phyloP scores from a whole-genome alignment of 2,113 vertebrate genomes.

The Calonectris borealis region DNA sequence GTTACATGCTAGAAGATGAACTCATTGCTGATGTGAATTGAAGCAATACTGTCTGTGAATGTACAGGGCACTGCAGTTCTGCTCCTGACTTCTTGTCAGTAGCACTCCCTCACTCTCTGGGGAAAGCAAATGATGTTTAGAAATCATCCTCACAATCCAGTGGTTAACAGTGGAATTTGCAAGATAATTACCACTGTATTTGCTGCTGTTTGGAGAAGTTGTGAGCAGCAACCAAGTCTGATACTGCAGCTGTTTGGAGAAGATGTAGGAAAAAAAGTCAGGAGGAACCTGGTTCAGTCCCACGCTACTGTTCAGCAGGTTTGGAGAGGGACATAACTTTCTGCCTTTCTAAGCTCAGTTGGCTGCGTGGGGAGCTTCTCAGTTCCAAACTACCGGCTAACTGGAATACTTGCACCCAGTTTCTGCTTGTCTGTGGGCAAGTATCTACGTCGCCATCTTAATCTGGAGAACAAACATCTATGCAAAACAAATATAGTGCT shows the following conservation, averaged over 20 bases:
- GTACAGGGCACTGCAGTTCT: background rate
- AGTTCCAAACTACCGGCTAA: background rate
- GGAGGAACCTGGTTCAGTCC: background rate
- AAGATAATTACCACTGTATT: background rate
- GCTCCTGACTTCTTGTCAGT: background rate
- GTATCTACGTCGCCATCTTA: background rate
- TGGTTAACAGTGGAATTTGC: background rate
- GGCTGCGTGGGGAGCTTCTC: background rate
- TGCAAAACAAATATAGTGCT: background rate
- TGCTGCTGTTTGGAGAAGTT: background rate
- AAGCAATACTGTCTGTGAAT: background rate
- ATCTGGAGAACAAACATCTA: background rate
- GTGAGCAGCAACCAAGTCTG: background rate
- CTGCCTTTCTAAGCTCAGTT: background rate
- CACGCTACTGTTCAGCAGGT: rapidly evolving
- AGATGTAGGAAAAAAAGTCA: background rate
- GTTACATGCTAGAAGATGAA: background rate
- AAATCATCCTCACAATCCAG: background rate
- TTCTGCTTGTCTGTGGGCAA: background rate
- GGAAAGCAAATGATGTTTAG: background rate
- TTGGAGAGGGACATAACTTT: background rate
- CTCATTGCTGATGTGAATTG: background rate
- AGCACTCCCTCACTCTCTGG: background rate
- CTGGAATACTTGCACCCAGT: background rate
- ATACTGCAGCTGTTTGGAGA: background rate